These are phyloP conservation scores for Mythimna impura DNA, from an alignment of 2,888 invertebrate genomes.

Conservation along the genomic window DNA sequence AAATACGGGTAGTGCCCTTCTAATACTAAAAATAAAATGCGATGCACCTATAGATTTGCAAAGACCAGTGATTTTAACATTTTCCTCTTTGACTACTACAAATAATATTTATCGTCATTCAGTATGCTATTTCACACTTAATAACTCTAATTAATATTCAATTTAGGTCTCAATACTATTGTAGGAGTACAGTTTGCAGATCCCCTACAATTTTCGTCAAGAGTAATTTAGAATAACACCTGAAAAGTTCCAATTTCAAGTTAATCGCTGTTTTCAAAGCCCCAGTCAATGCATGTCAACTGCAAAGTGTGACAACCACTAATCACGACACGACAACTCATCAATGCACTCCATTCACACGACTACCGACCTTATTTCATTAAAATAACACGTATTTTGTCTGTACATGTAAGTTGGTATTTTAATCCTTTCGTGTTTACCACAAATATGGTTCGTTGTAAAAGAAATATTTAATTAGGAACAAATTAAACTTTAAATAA, in stretches of 20 bases:
- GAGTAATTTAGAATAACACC: constrained; percentile 14
- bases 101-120: background rate
- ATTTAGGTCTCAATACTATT: constrained; percentile 25
- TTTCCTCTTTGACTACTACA: background rate
- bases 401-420: constrained; percentile 3
- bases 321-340: constrained; percentile 65
- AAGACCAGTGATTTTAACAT: background rate
- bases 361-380: constrained; percentile 24
- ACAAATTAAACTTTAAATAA: constrained; percentile 65
- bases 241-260: constrained; percentile 46
- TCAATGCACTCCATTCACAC: background rate
- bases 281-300: constrained; percentile 68
- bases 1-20: too few species aligned
- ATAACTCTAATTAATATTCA: background rate
- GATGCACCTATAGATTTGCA: background rate
- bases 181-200: background rate
- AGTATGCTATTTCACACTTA: background rate
- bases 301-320: constrained; percentile 73
- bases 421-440: constrained; percentile 58
- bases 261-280: constrained; percentile 51
- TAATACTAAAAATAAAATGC: background rate
- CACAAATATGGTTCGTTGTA: constrained; percentile 63
- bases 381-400: constrained; percentile 3
- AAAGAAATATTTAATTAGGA: constrained; percentile 68
- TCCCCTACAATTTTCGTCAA: constrained; percentile 7